phyloP scores from a whole-genome alignment of 2,888 invertebrate genomes.

The Pollenia labialis region DNA sequence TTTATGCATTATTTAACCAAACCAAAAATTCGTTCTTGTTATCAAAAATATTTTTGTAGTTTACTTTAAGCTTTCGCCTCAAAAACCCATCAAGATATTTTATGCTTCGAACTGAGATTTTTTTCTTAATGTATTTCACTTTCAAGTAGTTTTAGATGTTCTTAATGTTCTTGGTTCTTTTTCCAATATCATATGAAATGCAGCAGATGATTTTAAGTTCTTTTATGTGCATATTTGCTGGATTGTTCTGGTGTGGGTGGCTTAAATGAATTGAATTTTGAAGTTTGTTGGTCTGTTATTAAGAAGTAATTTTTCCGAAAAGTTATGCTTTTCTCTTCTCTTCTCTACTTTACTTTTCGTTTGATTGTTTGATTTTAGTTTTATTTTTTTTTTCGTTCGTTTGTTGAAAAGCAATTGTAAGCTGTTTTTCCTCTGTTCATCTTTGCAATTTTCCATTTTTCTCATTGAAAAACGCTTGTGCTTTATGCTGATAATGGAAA shows the following conservation, averaged over 20 bases:
- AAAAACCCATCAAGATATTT: too few relatives aligned
- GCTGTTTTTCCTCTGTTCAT: background rate
- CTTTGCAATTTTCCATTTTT: background rate
- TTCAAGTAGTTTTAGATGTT: too few relatives aligned
- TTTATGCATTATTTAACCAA: too few relatives aligned
- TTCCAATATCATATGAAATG: background rate
- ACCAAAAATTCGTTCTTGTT: too few relatives aligned
- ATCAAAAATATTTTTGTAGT: too few relatives aligned
- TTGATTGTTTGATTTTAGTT: background rate
- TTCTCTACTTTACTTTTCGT: background rate
- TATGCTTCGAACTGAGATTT: too few relatives aligned
- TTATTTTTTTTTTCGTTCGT: background rate
- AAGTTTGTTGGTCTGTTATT: conserved; percentile 14
- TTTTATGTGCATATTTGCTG: background rate
- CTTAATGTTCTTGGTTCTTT: too few relatives aligned
- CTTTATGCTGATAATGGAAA: conserved; percentile 40
- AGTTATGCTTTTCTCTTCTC: conserved; percentile 1
- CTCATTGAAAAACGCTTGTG: conserved; percentile 6
- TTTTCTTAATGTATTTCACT: too few relatives aligned
- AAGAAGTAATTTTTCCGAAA: conserved; percentile 25
- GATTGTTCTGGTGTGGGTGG: conserved; percentile 8
- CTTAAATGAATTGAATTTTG: conserved; percentile 24
- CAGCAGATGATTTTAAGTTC: conserved; percentile 28
- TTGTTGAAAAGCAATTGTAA: conserved; percentile 3
- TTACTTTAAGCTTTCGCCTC: too few relatives aligned